A percentile compares a stretch with the other conserved stretches of the same genome.
These are phyloP conservation scores for Gymnoscelis rufifasciata DNA, from an alignment of 2,888 invertebrate species.

Conservation along the genomic window DNA sequence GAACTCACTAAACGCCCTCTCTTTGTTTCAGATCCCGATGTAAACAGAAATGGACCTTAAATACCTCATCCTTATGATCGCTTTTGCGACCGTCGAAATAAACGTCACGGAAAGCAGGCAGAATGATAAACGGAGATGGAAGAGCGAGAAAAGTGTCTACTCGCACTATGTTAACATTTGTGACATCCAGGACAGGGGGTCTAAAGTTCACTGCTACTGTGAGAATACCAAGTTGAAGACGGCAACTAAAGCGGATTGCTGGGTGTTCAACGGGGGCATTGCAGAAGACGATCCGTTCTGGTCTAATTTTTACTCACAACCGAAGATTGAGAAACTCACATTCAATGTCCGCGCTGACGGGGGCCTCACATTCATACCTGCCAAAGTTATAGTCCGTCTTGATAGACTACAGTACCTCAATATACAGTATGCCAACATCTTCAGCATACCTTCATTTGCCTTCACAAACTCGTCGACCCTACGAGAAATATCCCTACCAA, in stretches of 20 bases:
- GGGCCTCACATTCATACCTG: slow-evolving; percentile 84
- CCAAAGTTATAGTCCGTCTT: slow-evolving; percentile 83
- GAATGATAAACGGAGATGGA: slow-evolving; percentile 70
- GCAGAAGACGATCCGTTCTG: slow-evolving; percentile 86
- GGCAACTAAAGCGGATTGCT: slow-evolving; percentile 86
- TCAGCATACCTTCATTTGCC: slow-evolving; percentile 84
- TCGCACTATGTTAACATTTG: slow-evolving; percentile 78
- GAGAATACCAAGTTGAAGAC: slow-evolving; percentile 75
- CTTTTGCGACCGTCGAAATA: slow-evolving; percentile 69
- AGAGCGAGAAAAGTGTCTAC: slow-evolving; percentile 61
- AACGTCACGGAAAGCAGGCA: slow-evolving; percentile 71
- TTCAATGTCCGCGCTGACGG: slow-evolving; percentile 85
- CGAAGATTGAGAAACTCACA: slow-evolving; percentile 82
- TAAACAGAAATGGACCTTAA: slow-evolving; percentile 69
- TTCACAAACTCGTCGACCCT: slow-evolving; percentile 86
- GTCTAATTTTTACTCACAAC: slow-evolving; percentile 86
- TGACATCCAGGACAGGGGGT: slow-evolving; percentile 74
- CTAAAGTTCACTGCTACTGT: slow-evolving; percentile 84
- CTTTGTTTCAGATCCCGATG: slow-evolving; percentile 71
- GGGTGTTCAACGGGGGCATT: slow-evolving; percentile 85
- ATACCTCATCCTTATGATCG: slow-evolving; percentile 71
- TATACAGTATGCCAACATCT: slow-evolving; percentile 86
- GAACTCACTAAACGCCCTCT: slow-evolving; percentile 42
- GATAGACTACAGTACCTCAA: slow-evolving; percentile 83
- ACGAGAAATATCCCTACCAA: slow-evolving; percentile 83